Evolutionary conservation across 2,797 vertebrate genomes (phyloP).

Genomic region (Enteromius afrohamiltoni): DNA sequence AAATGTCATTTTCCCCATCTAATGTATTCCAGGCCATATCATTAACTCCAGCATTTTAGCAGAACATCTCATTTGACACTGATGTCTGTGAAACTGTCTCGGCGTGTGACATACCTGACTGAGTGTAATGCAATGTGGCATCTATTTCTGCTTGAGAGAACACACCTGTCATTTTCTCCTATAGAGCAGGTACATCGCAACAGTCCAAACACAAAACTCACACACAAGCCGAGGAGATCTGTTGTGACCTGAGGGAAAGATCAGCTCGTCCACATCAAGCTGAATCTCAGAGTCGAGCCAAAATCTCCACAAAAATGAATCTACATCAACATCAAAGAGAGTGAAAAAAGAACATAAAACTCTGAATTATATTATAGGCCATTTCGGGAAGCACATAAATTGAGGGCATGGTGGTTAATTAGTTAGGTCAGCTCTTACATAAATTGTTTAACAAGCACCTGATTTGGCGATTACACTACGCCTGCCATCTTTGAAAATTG

Average conservation of each 20-base stretch:
- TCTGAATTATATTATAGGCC: conserved; percentile 2
- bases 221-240: conserved; percentile 14
- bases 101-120: neutral
- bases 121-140: conserved; percentile 11
- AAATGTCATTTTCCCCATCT: conserved; percentile 11
- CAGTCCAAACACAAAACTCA: conserved; percentile 14
- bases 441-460: conserved; percentile 27
- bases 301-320: neutral
- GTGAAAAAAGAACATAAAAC: neutral
- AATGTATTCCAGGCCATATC: conserved; percentile 7
- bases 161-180: conserved; percentile 22
- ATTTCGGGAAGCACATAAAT: conserved; percentile 24
- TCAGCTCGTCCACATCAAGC: conserved; percentile 12
- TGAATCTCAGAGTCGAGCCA: conserved; percentile 15
- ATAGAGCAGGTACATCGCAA: conserved; percentile 20
- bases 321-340: conserved; percentile 28
- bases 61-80: conserved; percentile 26
- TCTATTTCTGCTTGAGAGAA: conserved; percentile 27
- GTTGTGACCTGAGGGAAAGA: conserved; percentile 18
- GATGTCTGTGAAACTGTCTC: conserved; percentile 9
- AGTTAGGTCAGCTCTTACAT: conserved; percentile 18
- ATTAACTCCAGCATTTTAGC: conserved; percentile 32
- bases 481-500: neutral
- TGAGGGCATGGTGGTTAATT: conserved; percentile 26
- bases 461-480: neutral